Evolutionary conservation across 2,888 invertebrate genomes (phyloP).

Genomic region (Xestia xanthographa): DNA sequence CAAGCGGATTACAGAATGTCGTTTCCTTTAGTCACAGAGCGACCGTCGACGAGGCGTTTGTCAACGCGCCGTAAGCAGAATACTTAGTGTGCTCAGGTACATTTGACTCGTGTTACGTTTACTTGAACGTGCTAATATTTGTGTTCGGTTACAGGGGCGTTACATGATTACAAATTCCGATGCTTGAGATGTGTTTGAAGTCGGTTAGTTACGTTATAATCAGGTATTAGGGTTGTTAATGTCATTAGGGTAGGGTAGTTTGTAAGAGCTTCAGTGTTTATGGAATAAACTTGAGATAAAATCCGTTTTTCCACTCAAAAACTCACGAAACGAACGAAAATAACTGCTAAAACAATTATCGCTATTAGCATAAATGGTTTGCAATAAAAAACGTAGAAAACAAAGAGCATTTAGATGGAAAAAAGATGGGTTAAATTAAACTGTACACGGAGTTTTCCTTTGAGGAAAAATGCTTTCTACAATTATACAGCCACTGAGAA

Average conservation of each 20-base stretch:
- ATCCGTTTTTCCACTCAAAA: neutral
- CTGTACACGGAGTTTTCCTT: constrained; percentile 52
- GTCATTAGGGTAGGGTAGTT: neutral
- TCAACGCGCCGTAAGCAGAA: constrained; percentile 70
- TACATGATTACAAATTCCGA: constrained; percentile 49
- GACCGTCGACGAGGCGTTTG: constrained; percentile 67
- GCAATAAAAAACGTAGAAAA: constrained; percentile 49
- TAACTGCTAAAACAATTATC: constrained; percentile 46
- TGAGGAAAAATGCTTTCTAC: constrained; percentile 62
- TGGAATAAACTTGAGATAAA: neutral
- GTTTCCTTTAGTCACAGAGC: constrained; percentile 59
- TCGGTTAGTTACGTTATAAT: constrained; percentile 15
- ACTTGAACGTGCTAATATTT: constrained; percentile 56
- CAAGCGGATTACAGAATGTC: constrained; percentile 78
- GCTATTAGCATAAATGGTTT: constrained; percentile 50
- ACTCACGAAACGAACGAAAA: constrained; percentile 28
- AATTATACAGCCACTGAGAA: constrained; percentile 54
- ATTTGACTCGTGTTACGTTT: constrained; percentile 57
- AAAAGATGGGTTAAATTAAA: constrained; percentile 59
- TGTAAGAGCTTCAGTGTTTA: neutral
- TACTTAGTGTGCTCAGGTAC: constrained; percentile 59
- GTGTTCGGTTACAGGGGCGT: constrained; percentile 48
- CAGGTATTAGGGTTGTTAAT: neutral
- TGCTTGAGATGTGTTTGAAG: constrained; percentile 28
- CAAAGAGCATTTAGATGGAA: constrained; percentile 52